These are phyloP conservation scores for Stenodera caucasica DNA, from an alignment of 2,888 invertebrate genomes.

Conservation along the genomic window DNA sequence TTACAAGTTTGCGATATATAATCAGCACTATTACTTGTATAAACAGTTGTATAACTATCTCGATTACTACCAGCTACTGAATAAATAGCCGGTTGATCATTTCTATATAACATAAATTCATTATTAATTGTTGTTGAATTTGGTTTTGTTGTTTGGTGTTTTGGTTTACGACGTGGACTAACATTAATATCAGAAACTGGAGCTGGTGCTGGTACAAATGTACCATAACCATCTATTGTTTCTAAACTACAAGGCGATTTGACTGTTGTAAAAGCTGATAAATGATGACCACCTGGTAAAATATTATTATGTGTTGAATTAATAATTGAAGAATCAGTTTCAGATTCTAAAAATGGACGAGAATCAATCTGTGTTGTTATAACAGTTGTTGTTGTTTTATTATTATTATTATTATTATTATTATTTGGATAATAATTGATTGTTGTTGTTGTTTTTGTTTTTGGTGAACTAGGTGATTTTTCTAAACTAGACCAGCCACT, in stretches of 20 bases:
- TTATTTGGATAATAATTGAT: constrained; percentile 36
- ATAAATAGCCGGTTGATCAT: constrained; percentile 69
- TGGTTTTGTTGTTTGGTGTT: constrained; percentile 49
- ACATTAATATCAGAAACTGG: constrained; percentile 58
- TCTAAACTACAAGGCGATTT: constrained; percentile 60
- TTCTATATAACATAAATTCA: constrained; percentile 57
- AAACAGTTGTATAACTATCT: constrained; percentile 73
- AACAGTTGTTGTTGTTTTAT: constrained; percentile 32
- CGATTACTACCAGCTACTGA: constrained; percentile 74
- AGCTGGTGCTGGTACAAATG: constrained; percentile 60
- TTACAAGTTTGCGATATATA: constrained; percentile 64
- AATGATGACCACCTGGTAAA: constrained; percentile 58
- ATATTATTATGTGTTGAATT: constrained; percentile 41
- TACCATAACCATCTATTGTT: constrained; percentile 55
- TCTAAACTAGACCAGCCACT: constrained; percentile 85
- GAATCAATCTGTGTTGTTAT: constrained; percentile 40
- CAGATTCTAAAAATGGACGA: constrained; percentile 61
- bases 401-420: constrained; percentile 28
- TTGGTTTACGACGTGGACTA: constrained; percentile 58
- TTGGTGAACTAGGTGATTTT: constrained; percentile 82
- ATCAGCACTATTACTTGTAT: constrained; percentile 68
- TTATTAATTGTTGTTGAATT: constrained; percentile 40
- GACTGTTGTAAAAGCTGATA: constrained; percentile 60
- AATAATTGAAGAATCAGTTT: constrained; percentile 59
- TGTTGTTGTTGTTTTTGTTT: constrained; percentile 61